Evolutionary conservation across 2,113 vertebrate genomes (phyloP), one percentile per base, ranked within the genome.

Genomic region (Casuarius casuarius): DNA sequence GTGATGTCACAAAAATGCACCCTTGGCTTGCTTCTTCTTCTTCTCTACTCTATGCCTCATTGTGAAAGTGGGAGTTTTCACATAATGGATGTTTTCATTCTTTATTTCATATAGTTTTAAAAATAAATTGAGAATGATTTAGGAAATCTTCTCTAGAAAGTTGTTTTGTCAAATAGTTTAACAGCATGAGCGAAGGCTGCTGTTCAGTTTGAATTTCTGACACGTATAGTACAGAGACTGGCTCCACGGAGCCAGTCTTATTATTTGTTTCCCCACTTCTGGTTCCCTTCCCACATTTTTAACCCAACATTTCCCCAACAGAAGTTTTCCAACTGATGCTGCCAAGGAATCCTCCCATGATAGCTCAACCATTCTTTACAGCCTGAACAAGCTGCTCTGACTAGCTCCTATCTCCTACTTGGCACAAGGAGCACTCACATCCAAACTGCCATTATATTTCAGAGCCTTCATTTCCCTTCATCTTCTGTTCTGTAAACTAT

Each of bases 401-500:
- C 2, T 38, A 85, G n/a, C 42, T 76, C 65, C 33, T 46, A 38
- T 38, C 68, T 85, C 85, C 54, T 59, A 66, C 2, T 5, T 90
- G 13, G 49, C 29, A 3, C 17, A 51, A 76, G 75, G 35, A 85
- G 67, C 40, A 10, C 63, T 92, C 68, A 2, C 49, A 82, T 26
- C 1, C 2, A 79, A 94, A 17, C 12, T 18, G 31, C 33, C n/a
- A 40, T 85, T 79, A 12, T 59, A 67, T 89, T 91, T 82, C 93
- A 93, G 78, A 91, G 63, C 9, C 16, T 86, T 95, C 82, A 48
- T 76, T 59, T 61, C 44, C 74, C 82, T 94, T 94, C 67, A 85
- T 87, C 88, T 94, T 93, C 89, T 28, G 6, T 44, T 94, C 79
- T 54, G 82, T 38, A 91, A 93, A 87, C 49, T 67, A 87, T 28